Base-by-base conservation (phyloP, 2,797 vertebrate genomes). In the Staurois parvus region DNA sequence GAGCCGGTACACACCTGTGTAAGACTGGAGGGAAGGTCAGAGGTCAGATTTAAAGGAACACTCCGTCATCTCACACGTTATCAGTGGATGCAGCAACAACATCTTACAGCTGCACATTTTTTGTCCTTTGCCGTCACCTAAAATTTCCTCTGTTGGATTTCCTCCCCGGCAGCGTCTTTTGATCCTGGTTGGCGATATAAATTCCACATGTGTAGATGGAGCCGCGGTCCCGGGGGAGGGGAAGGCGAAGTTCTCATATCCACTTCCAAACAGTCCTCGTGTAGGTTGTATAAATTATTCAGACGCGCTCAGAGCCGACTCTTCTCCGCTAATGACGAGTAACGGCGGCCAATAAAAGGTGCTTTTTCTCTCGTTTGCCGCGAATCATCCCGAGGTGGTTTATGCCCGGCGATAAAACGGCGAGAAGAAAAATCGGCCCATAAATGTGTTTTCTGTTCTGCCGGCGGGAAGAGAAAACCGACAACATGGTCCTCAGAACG, bases 251-350 rank as follows among this genome's bases (percentile, higher is more conserved):
- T 62, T 26, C 56, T 79, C 67, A 6, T 29, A 40, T 62, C 40
- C 7, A 70, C 74, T 62, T 72, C 52, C 76, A 72, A 64, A 66
- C 75, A 45, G 75, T 72, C 83, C 62, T 30, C 26, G 26, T 32
- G 56, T 59, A 30, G 72, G 76, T 67, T 66, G 28, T 84, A 84
- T 84, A 64, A 84, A 84, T 84, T 64, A 84, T 84, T 84, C 68
- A 84, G 30, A 40, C 10, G 24, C 45, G 37, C 42, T 28, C 64
- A 40, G 32, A 40, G 30, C 73, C 30, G 52, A 30, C 64, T 76
- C 40, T 42, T 59, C 82, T 28, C 13, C 21, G 62, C 73, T 84
- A 84, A 84, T 70, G 64, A 84, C 74, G 40, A 84, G 62, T 78
- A 84, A 84, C 48, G 17, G 75, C 30, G 67, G 15, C 76, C 40